Percentiles rank a stretch among this genome's conserved stretches.
These are phyloP conservation scores for Thera obeliscata DNA, from an alignment of 2,888 invertebrate species.

Conservation along the genomic window DNA sequence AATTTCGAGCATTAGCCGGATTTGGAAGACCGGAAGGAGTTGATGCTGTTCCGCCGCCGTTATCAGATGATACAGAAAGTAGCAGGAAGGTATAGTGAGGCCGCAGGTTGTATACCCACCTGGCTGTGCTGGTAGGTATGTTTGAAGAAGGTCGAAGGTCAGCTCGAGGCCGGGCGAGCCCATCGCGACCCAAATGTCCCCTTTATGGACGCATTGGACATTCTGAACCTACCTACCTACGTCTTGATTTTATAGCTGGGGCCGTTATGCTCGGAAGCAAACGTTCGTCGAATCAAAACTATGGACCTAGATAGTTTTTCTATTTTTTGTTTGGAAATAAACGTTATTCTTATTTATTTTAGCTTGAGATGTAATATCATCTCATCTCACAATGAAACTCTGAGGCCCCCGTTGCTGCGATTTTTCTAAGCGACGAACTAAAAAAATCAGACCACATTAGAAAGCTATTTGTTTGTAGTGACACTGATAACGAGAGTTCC, in stretches of 20 bases:
- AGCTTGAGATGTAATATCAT: too few species aligned
- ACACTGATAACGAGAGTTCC: too few species aligned
- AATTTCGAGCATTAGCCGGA: neutral
- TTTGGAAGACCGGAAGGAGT: constrained; percentile 8
- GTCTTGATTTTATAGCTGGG: constrained; percentile 2
- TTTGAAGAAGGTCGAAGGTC: constrained; percentile 18
- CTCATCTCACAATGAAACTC: too few species aligned
- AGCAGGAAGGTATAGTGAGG: constrained; percentile 1
- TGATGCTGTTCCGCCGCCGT: constrained; percentile 8
- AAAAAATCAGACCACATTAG: too few species aligned
- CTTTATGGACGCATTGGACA: constrained; percentile 14
- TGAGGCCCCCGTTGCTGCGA: too few species aligned
- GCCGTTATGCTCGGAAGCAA: neutral
- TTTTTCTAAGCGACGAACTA: too few species aligned
- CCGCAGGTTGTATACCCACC: neutral
- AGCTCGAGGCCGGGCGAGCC: constrained; percentile 20
- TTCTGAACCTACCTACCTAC: constrained; percentile 1
- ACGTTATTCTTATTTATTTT: too few species aligned
- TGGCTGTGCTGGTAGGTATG: constrained; percentile 7
- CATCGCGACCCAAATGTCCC: constrained; percentile 26
- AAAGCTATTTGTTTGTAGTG: too few species aligned
- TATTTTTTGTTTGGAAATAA: too few species aligned
- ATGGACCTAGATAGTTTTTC: too few species aligned
- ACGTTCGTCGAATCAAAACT: neutral
- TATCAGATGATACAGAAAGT: constrained; percentile 20